Evolutionary conservation across 2,113 vertebrate species (phyloP).

Genomic region (Ranitomeya variabilis): DNA sequence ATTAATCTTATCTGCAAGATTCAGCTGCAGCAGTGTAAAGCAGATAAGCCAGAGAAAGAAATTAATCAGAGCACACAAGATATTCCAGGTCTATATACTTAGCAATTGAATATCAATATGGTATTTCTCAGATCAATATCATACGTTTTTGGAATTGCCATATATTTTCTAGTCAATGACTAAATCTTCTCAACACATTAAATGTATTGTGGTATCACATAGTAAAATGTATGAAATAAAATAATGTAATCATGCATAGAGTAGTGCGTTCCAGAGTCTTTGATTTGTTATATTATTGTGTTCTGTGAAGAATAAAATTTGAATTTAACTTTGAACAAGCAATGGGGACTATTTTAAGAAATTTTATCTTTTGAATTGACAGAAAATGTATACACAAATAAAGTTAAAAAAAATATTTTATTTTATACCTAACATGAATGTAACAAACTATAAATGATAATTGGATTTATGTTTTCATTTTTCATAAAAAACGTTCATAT

Average conservation of each 20-base stretch:
- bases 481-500: background rate
- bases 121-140: slow-evolving; percentile 23
- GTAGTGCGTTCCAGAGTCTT: background rate
- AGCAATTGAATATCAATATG: slow-evolving; percentile 17
- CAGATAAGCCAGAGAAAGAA: slow-evolving; percentile 38
- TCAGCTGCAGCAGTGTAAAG: slow-evolving; percentile 43
- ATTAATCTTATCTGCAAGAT: slow-evolving; percentile 46
- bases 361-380: background rate
- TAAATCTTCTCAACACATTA: background rate
- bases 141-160: background rate
- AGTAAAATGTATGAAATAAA: background rate
- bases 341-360: background rate
- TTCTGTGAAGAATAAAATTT: background rate
- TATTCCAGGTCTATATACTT: slow-evolving; percentile 28
- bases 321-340: background rate
- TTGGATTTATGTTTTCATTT: background rate
- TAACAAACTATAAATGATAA: background rate
- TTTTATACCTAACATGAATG: background rate
- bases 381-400: background rate
- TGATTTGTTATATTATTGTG: background rate
- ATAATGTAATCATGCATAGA: background rate
- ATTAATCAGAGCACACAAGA: slow-evolving; percentile 36
- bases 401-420: background rate
- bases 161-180: slow-evolving; percentile 5
- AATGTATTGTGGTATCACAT: background rate